Base-by-base conservation (phyloP, 2,888 invertebrate species). In the Xiphydria camelus region DNA sequence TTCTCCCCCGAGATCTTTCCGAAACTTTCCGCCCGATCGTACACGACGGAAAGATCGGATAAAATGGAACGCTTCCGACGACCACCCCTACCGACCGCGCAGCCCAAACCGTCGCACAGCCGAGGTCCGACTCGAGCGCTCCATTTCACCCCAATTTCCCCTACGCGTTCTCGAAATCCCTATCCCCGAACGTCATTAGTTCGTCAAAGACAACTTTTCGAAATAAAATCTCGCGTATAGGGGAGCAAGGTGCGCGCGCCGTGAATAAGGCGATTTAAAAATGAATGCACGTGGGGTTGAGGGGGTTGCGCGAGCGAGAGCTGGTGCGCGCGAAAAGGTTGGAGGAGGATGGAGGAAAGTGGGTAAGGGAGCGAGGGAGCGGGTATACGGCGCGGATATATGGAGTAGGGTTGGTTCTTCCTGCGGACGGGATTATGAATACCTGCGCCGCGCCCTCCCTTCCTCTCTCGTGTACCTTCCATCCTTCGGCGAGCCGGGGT, bases 211-310 rank as follows among this genome's bases (percentile, higher is more conserved):
- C 37, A 36, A 43, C 36, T 43, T n/a, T 43, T 23, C 17, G 15
- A 43, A 43, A 43, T 29, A 38, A 38, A 43, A 36, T 42, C 17
- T 6, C 37, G 17, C 17, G 23, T 12, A 12, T 29, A 19, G 15
- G 12, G 20, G 31, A 32, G 14, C 21, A 15, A 12, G 40, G 40
- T 14, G 29, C 14, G 15, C 6, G 6, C 36, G 37, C 19, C 26
- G 43, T 36, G 43, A 43, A 38, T 43, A 43, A 43, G 26, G 17
- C 43, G 43, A 43, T 53, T 59, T 51, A 59, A 59, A 61, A 55
- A 59, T 59, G 60, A 59, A 52, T 49, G 47, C 43, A 39, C 39
- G 21, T 22, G 20, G 43, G 37, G 31, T 43, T 43, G 23, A 14
- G 31, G n/a, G 31, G 35, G 10, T 37, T 43, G 10, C 1, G 9